phyloP scores from a whole-genome alignment of 1,140 invertebrate genomes.

The Bradynema listronoti region DNA sequence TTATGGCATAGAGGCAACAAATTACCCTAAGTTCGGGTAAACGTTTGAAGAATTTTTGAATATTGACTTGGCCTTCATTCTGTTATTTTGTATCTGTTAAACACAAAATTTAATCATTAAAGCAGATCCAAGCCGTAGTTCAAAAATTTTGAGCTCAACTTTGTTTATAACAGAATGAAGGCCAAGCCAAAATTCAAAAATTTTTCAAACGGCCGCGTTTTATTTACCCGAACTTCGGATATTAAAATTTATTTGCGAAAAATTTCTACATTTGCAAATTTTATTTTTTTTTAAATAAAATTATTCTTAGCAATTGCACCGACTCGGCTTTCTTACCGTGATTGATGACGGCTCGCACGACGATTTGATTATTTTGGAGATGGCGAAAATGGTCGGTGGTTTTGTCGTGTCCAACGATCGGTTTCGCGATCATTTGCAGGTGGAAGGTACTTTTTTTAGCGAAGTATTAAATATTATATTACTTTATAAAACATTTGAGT shows the following conservation, averaged over 20 bases:
- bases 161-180: neutral
- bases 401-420: constrained; percentile 32
- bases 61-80: no score
- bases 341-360: constrained; percentile 17
- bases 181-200: neutral
- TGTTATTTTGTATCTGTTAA: no score
- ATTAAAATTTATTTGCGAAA: neutral
- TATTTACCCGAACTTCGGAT: neutral
- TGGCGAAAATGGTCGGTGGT: constrained; percentile 28
- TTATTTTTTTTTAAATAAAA: no score
- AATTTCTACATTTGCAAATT: neutral
- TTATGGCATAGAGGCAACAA: no score
- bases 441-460: neutral
- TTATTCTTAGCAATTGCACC: constrained; percentile 10
- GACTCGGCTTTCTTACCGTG: constrained; percentile 4
- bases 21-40: no score
- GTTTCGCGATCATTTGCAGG: constrained; percentile 16
- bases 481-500: neutral
- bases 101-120: no score
- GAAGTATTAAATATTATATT: neutral
- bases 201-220: neutral
- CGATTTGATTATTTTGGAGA: constrained; percentile 27
- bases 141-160: neutral
- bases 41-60: no score
- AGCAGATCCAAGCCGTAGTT: neutral